Evolutionary conservation across 1,140 invertebrate species (phyloP), one percentile per base, ranked within the genome.

Genomic region (Rhopalosiphum maidis): DNA sequence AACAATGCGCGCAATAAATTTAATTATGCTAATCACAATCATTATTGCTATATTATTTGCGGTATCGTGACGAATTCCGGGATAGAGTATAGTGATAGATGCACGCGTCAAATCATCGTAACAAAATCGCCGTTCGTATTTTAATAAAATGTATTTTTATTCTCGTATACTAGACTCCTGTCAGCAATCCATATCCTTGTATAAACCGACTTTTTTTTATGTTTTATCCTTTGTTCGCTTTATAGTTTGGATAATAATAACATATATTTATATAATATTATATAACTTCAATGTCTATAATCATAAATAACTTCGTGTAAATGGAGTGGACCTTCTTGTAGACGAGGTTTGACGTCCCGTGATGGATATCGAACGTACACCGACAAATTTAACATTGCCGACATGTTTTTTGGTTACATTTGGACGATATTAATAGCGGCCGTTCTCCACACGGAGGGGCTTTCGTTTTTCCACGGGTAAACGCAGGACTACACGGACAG

Each of bases 361-460:
- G 82, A 93, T 86, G 82, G 77, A 93, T 86, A 86, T 93, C 82
- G n/a, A 85, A 37, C 41, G 35, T 55, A 55, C 6, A 93, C 82
- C 77, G n/a, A 83, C 91, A 85, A 92, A 92, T 92, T 55, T 54
- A 30, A 93, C 82, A 55, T 46, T 15, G 48, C 82, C 15, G 91
- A 82, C 91, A 92, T 83, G 18, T 35, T 85, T 86, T 91, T 25
- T 23, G 46, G 68, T 55, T 86, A 85, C 82, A 51, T 86, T 92
- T 30, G 43, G 91, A 51, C 30, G 82, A 86, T 93, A 86, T 93
- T 86, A 93, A 93, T 93, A 93, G 91, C 48, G 82, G 37, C 41
- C 43, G 43, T 41, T 35, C 18, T 15, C 23, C 25, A 43, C 82
- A 22, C n/a, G 43, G n/a, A 93, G 85, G 51, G 48, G 91, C 86